Evolutionary conservation across 2,888 invertebrate species (phyloP).

Genomic region (Hemaris fuciformis): DNA sequence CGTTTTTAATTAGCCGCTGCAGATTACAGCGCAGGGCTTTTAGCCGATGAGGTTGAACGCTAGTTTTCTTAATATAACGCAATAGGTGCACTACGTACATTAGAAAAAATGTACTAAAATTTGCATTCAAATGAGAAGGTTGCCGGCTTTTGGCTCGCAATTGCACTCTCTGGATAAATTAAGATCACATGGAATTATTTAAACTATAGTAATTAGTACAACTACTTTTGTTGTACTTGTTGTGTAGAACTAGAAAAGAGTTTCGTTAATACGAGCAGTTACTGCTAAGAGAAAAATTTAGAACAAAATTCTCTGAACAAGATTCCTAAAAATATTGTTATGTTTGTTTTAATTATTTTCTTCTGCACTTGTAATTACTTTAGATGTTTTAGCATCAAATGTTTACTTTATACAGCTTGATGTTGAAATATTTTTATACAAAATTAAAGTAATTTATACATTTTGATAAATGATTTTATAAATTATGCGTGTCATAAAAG

Average conservation of each 20-base stretch:
- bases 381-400: background rate
- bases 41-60: background rate
- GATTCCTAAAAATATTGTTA: background rate
- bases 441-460: too few species aligned
- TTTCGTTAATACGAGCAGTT: background rate
- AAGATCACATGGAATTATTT: background rate
- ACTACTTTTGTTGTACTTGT: background rate
- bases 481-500: too few species aligned
- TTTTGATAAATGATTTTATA: too few species aligned
- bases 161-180: conserved; percentile 4
- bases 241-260: background rate
- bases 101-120: conserved; percentile 3
- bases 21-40: background rate
- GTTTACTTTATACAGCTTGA: background rate
- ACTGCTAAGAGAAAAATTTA: background rate
- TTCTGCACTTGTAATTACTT: too few species aligned
- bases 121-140: conserved; percentile 5
- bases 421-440: background rate
- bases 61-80: background rate
- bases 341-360: background rate
- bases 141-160: background rate
- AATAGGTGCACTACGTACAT: background rate
- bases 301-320: background rate
- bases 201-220: background rate
- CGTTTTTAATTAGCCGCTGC: background rate